Evolutionary conservation across 1,140 invertebrate genomes (phyloP).

Genomic region (Drosophila prosaltans): DNA sequence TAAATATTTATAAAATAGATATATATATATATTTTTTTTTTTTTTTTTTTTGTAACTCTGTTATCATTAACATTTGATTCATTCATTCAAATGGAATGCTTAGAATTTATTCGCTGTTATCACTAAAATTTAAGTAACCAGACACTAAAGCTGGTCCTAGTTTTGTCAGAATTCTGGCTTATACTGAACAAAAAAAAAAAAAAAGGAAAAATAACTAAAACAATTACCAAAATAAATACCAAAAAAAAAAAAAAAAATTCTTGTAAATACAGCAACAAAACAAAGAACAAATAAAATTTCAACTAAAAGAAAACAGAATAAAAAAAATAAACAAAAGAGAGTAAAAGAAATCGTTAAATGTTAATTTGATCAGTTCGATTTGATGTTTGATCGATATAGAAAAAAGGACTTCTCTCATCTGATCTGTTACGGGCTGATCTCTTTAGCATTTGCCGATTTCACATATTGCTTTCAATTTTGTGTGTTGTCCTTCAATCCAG

Average conservation of each 20-base stretch:
- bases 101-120: slow-evolving; percentile 51
- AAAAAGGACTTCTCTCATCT: too few relatives aligned
- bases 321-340: neutral
- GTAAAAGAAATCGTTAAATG: neutral
- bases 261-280: slow-evolving; percentile 38
- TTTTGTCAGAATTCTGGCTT: neutral
- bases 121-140: slow-evolving; percentile 63
- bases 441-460: neutral
- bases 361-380: neutral
- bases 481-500: neutral
- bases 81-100: slow-evolving; percentile 9
- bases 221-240: slow-evolving; percentile 2
- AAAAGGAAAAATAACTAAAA: neutral
- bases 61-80: too few relatives aligned
- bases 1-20: too few relatives aligned
- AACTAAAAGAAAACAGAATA: slow-evolving; percentile 2
- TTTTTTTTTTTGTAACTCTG: neutral
- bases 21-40: neutral
- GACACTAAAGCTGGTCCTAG: slow-evolving; percentile 3
- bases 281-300: slow-evolving; percentile 13
- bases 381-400: too few relatives aligned
- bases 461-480: neutral
- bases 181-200: slow-evolving; percentile 21
- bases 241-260: slow-evolving; percentile 16
- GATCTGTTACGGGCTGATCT: neutral